Percentiles rank a stretch among this genome's conserved stretches.
phyloP scores from a whole-genome alignment of 2,113 vertebrate genomes.

The Cichladusa arquata region DNA sequence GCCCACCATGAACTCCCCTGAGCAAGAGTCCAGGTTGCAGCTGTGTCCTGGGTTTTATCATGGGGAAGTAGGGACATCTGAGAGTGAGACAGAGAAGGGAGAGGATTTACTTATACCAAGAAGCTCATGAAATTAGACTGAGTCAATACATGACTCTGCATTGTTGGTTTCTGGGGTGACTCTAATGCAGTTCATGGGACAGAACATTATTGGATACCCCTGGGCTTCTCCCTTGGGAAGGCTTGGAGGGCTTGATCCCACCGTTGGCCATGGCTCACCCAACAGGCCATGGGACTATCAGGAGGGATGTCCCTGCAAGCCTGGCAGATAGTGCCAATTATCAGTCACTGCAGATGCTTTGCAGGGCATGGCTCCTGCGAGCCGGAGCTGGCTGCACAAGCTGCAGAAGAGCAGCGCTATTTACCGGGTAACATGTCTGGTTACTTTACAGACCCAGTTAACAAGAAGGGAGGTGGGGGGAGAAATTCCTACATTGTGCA shows the following conservation, averaged over 20 bases:
- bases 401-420: conserved; percentile 1
- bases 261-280: too few relatives aligned
- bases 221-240: not conserved
- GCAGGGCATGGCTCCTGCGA: not conserved
- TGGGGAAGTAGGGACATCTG: not conserved
- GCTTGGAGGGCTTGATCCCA: not conserved
- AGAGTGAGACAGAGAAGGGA: not conserved
- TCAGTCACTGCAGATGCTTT: not conserved
- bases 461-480: not conserved
- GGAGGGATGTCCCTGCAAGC: not conserved
- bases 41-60: not conserved
- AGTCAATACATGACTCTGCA: not conserved
- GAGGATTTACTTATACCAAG: not conserved
- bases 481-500: conserved; percentile 55
- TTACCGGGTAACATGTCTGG: conserved; percentile 51
- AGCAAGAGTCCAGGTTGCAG: not conserved
- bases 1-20: too few relatives aligned
- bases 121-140: not conserved
- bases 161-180: not conserved
- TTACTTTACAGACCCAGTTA: conserved; percentile 67
- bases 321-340: not conserved
- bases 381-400: not conserved
- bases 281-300: not conserved
- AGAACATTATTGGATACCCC: not conserved
- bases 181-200: not conserved